These are phyloP conservation scores for Papilio elwesi DNA, from an alignment of 2,888 invertebrate species.

Conservation along the genomic window DNA sequence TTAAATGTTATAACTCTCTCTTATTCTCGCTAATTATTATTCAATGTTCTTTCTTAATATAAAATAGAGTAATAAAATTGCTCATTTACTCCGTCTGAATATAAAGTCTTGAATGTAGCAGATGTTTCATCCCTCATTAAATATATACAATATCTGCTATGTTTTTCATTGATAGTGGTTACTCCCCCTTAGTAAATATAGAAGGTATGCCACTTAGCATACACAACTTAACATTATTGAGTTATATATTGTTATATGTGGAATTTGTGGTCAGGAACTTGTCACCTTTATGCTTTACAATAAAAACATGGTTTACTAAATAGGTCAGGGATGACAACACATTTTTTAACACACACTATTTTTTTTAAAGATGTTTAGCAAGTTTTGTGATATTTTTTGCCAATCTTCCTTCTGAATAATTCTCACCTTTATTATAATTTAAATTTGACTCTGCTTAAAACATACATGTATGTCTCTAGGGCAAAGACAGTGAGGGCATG, in stretches of 20 bases:
- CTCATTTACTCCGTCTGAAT: background rate
- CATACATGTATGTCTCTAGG: conserved; percentile 67
- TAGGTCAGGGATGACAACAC: too few species aligned
- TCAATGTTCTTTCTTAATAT: background rate
- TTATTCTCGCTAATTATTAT: background rate
- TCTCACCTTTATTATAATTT: too few species aligned
- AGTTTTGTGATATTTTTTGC: too few species aligned
- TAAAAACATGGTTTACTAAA: too few species aligned
- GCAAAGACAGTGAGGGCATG: conserved; percentile 88
- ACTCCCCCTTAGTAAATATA: background rate
- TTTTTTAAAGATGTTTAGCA: too few species aligned
- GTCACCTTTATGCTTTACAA: too few species aligned
- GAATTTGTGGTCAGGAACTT: too few species aligned
- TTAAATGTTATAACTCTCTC: background rate
- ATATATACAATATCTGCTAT: background rate
- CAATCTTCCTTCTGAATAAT: too few species aligned
- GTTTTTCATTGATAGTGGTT: background rate
- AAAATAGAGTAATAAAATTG: background rate
- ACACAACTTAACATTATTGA: too few species aligned
- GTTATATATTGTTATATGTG: too few species aligned
- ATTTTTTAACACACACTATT: too few species aligned
- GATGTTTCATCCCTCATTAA: background rate
- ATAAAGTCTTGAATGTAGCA: background rate
- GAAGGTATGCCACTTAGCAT: background rate
- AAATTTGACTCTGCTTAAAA: conserved; percentile 18